Evolutionary conservation across 2,113 vertebrate genomes (phyloP).

Genomic region (Elephantulus edwardii): DNA sequence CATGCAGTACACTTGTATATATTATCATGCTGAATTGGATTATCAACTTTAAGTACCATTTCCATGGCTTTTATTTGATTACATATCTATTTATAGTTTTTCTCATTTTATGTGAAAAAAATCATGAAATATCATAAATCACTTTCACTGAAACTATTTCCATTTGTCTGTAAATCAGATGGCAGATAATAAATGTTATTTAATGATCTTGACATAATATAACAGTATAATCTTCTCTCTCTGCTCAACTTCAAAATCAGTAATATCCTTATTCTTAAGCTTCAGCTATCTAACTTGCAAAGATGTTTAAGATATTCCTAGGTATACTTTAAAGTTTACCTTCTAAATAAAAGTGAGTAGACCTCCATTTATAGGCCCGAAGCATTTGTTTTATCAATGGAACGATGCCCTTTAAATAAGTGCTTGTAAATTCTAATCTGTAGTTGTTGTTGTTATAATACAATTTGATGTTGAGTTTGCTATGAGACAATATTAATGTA

Average conservation of each 20-base stretch:
- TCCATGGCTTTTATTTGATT: constrained; percentile 57
- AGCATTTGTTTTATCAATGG: background rate
- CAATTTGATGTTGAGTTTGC: background rate
- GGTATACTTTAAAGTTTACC: background rate
- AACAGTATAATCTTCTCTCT: background rate
- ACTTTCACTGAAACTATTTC: constrained; percentile 47
- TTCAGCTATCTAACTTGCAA: constrained; percentile 14
- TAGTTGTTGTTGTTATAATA: background rate
- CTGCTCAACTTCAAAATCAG: constrained; percentile 6
- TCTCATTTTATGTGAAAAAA: constrained; percentile 48
- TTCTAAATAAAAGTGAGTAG: background rate
- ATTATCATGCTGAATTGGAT: background rate
- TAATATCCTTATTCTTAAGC: background rate
- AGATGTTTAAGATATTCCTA: constrained; percentile 6
- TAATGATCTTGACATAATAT: constrained; percentile 27
- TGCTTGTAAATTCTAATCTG: background rate
- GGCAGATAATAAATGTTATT: constrained; percentile 58
- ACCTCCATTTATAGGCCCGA: background rate
- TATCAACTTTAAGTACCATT: constrained; percentile 33
- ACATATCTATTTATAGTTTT: constrained; percentile 51
- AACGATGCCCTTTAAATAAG: background rate
- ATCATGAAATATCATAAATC: constrained; percentile 40
- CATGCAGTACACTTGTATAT: background rate
- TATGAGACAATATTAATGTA: background rate
- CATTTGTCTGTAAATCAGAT: constrained; percentile 58